phyloP scores from a whole-genome alignment of 2,113 vertebrate species.

The Myotis davidii region DNA sequence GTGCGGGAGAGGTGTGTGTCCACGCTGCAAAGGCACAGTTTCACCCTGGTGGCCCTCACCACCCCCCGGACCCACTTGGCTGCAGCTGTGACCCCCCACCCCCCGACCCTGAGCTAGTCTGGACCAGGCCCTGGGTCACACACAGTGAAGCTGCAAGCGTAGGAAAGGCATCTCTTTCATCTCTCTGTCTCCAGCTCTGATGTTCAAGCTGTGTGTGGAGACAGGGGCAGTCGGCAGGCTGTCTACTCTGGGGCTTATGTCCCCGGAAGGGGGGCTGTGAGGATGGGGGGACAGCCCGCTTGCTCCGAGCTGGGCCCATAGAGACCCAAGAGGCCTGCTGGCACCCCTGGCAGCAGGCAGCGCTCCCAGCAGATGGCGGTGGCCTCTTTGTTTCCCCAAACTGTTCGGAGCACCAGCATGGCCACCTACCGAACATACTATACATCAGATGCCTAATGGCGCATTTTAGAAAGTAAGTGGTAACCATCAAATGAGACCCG shows the following conservation, averaged over 20 bases:
- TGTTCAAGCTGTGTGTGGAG: not conserved
- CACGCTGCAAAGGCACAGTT: no score
- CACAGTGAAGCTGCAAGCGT: not conserved
- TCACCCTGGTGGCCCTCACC: no score
- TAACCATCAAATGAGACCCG: conserved; percentile 32
- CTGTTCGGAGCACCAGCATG: not conserved
- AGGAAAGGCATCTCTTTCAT: not conserved
- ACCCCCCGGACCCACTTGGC: no score
- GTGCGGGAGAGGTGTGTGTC: no score
- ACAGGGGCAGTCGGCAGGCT: not conserved
- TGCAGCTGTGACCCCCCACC: not conserved
- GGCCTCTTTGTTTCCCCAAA: not conserved
- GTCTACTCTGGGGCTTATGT: not conserved
- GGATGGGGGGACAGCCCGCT: no score
- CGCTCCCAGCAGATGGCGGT: not conserved
- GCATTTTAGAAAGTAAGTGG: conserved; percentile 64
- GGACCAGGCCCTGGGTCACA: not conserved
- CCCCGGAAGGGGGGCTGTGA: not conserved
- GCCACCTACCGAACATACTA: not conserved
- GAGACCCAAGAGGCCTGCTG: not conserved
- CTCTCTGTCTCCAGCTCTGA: not conserved
- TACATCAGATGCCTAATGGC: conserved; percentile 72
- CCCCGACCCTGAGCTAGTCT: not conserved
- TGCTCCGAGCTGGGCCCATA: not conserved
- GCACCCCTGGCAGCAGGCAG: not conserved